phyloP scores from a whole-genome alignment of 1,140 invertebrate species.

The Dufourea novaeangliae region DNA sequence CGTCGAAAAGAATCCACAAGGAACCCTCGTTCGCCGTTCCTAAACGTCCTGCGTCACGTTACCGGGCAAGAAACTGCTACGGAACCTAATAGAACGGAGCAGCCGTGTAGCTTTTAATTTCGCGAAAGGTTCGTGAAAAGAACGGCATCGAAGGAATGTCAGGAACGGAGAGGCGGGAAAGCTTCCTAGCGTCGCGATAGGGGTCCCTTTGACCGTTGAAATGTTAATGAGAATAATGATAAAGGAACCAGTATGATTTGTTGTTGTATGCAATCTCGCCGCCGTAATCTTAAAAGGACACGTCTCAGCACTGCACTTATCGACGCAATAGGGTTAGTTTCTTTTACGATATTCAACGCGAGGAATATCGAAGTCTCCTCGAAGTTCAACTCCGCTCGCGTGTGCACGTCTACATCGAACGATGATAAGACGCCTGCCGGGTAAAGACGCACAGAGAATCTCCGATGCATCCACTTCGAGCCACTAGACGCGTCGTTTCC shows the following conservation, averaged over 20 bases:
- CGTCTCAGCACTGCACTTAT: too few relatives aligned
- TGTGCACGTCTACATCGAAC: constrained; percentile 18
- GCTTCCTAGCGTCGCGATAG: not conserved
- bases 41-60: constrained; percentile 26
- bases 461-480: constrained; percentile 33
- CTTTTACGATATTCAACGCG: not conserved
- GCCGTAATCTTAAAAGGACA: too few relatives aligned
- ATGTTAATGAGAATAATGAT: constrained; percentile 3
- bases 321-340: too few relatives aligned
- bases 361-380: constrained; percentile 37
- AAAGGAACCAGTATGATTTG: not conserved
- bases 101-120: constrained; percentile 3
- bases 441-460: constrained; percentile 35
- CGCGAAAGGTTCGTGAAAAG: not conserved
- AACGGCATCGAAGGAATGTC: not conserved
- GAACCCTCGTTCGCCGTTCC: constrained; percentile 22
- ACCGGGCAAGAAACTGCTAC: constrained; percentile 1
- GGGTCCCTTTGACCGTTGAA: not conserved
- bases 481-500: constrained; percentile 32
- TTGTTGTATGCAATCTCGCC: not conserved
- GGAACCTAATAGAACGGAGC: not conserved
- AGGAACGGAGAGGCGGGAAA: constrained; percentile 7
- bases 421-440: constrained; percentile 51
- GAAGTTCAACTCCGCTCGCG: constrained; percentile 51
- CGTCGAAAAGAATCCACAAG: constrained; percentile 58